Evolutionary conservation across 2,797 vertebrate genomes (phyloP).

Genomic region (Thamnophis elegans): DNA sequence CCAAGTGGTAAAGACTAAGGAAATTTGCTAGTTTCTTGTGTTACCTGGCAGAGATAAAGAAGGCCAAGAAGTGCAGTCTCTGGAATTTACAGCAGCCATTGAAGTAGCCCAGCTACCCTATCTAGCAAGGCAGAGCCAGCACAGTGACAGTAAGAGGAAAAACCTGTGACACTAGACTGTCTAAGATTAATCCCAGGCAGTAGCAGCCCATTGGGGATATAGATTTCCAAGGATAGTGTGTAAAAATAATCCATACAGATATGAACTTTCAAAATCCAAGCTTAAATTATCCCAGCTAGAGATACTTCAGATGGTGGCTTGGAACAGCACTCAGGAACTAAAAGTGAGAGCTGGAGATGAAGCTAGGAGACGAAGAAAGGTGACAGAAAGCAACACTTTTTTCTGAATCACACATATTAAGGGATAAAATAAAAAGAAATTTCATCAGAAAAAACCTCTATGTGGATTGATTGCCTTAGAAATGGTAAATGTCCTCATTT

Average conservation of each 20-base stretch:
- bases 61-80: neutral
- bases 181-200: neutral
- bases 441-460: neutral
- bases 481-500: neutral
- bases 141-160: neutral
- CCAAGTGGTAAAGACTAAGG: neutral
- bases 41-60: neutral
- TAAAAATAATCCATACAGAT: neutral
- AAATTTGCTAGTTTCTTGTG: neutral
- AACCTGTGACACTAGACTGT: neutral
- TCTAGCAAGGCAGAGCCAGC: neutral
- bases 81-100: neutral
- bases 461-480: neutral
- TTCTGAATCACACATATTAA: neutral
- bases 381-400: neutral
- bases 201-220: neutral
- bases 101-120: neutral
- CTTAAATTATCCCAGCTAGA: neutral
- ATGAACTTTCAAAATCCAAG: neutral
- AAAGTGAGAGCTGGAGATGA: neutral
- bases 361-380: neutral
- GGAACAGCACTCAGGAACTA: neutral
- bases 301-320: neutral
- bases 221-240: neutral
- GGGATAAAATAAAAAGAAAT: neutral